Conservation (phyloP, 2,113 vertebrate genomes). For the Megalops atlanticus region DNA sequence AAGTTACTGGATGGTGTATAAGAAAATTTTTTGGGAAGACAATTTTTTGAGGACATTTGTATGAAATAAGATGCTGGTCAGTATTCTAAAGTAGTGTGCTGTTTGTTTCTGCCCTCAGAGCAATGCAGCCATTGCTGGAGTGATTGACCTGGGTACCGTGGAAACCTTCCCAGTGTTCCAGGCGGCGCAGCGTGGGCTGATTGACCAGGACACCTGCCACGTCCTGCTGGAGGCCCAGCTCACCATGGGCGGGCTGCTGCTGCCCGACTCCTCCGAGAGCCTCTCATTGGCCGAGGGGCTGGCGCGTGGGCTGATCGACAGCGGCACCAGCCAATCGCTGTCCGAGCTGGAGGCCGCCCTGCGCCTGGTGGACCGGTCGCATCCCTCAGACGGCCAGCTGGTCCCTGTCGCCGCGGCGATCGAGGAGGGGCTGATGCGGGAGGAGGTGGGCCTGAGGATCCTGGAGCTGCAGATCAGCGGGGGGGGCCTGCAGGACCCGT, state of each 20-base stretch:
- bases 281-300: conserved; percentile 80
- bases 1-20: too few relatives aligned
- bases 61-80: conserved; percentile 4
- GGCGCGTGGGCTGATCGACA: conserved; percentile 74
- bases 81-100: conserved; percentile 29
- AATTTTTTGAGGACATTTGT: too few relatives aligned
- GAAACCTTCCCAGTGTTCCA: conserved; percentile 89
- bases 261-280: conserved; percentile 72
- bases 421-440: conserved; percentile 75
- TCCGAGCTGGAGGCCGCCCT: conserved; percentile 73
- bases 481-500: conserved; percentile 68
- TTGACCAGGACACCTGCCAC: conserved; percentile 90
- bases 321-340: conserved; percentile 65
- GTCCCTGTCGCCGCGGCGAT: conserved; percentile 73
- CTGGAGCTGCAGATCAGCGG: conserved; percentile 78
- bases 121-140: conserved; percentile 80
- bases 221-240: conserved; percentile 87
- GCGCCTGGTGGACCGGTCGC: conserved; percentile 54
- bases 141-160: conserved; percentile 91
- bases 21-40: too few relatives aligned
- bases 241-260: conserved; percentile 78
- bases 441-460: conserved; percentile 79
- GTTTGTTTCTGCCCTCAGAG: conserved; percentile 70
- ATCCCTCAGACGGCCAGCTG: conserved; percentile 47
- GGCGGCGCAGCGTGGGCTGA: conserved; percentile 88